Conservation (phyloP, 2,888 invertebrate genomes). For the Acronicta leporina region DNA sequence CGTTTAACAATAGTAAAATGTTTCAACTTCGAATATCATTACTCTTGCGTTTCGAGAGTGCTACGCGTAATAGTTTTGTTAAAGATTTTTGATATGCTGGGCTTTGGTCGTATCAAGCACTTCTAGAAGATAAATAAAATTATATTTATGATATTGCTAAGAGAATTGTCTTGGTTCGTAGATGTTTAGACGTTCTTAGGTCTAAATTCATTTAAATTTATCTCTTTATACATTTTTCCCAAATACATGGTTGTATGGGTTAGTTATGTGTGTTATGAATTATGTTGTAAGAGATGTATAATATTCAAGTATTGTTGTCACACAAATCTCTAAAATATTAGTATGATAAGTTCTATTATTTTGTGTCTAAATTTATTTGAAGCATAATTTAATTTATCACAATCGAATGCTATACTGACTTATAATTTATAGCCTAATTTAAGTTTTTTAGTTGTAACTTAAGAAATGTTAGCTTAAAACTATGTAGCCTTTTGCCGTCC, state of each 20-base stretch:
- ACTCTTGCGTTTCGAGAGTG: conserved; percentile 28
- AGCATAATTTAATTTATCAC: conserved; percentile 45
- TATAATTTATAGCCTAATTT: conserved; percentile 34
- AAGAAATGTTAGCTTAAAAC: background rate
- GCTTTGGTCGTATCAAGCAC: conserved; percentile 46
- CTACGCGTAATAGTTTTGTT: conserved; percentile 38
- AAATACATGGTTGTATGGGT: background rate
- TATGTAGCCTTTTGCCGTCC: background rate
- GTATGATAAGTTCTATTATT: background rate
- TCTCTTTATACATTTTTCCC: background rate
- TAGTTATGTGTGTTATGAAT: background rate
- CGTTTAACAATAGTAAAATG: conserved; percentile 13
- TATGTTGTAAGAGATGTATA: background rate
- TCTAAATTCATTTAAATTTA: background rate
- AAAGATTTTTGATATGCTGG: conserved; percentile 32
- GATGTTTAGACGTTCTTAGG: background rate
- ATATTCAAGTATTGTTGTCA: background rate
- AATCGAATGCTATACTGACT: conserved; percentile 23
- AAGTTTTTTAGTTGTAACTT: conserved; percentile 26
- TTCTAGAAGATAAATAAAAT: background rate
- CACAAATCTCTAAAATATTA: background rate
- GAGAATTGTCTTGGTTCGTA: conserved; percentile 19
- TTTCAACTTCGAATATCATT: conserved; percentile 53
- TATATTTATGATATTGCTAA: conserved; percentile 12
- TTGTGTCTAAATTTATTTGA: conserved; percentile 14